Conservation (phyloP, 2,888 invertebrate genomes). For the Dione juno region DNA sequence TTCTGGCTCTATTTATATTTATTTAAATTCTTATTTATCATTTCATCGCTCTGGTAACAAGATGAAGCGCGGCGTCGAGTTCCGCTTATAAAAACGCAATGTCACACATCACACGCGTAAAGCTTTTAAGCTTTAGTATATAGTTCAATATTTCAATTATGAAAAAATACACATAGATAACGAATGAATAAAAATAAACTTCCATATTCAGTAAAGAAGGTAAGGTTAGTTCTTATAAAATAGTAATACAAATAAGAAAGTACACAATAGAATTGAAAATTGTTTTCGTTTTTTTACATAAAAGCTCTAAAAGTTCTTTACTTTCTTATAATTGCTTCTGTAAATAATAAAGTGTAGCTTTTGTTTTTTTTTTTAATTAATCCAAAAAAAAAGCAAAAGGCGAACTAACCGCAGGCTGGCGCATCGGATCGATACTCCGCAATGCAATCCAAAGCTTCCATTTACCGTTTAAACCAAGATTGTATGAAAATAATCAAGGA, state of each 20-base stretch:
- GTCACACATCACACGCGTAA: too few species aligned
- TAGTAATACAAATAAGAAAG: background rate
- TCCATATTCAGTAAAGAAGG: background rate
- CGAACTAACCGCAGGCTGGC: constrained; percentile 27
- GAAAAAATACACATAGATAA: too few species aligned
- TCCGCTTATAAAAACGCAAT: too few species aligned
- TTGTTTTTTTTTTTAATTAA: constrained; percentile 19
- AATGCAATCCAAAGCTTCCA: constrained; percentile 31
- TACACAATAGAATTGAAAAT: constrained; percentile 1
- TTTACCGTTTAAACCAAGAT: constrained; percentile 27
- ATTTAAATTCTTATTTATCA: too few species aligned
- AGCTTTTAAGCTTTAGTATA: too few species aligned
- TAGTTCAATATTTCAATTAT: too few species aligned
- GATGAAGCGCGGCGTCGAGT: too few species aligned
- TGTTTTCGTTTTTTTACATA: background rate
- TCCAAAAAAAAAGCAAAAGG: constrained; percentile 19
- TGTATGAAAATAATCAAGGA: constrained; percentile 26
- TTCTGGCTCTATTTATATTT: too few species aligned
- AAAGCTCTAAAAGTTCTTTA: background rate
- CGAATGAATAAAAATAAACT: background rate
- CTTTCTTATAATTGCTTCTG: background rate
- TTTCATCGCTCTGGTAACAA: too few species aligned
- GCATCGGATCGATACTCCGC: constrained; percentile 42
- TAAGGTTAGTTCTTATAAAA: background rate
- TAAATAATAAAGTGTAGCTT: constrained; percentile 12